Conservation (phyloP, 2,797 vertebrate genomes). For the Pelodytes ibericus region DNA sequence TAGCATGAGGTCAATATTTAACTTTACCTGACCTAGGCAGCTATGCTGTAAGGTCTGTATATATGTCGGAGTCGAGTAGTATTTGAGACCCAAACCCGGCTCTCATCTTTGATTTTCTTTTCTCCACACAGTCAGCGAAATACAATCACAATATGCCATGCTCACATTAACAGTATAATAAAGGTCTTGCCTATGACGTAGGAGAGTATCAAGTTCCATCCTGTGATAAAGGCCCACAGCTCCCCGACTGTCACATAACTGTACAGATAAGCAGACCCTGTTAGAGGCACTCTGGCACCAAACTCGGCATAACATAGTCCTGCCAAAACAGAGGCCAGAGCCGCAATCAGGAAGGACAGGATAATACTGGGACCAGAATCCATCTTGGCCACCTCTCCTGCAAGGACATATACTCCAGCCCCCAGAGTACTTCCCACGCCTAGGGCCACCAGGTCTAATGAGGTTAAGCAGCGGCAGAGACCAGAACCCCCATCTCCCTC, state of each 20-base stretch:
- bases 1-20: no score
- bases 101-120: no score
- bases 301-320: constrained; percentile 86
- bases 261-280: constrained; percentile 88
- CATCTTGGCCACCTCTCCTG: constrained; percentile 83
- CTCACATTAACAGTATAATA: neutral
- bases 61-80: no score
- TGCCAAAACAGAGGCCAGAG: constrained; percentile 80
- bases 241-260: constrained; percentile 87
- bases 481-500: constrained; percentile 69
- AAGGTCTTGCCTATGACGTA: constrained; percentile 79
- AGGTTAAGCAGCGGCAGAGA: constrained; percentile 79
- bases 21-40: no score
- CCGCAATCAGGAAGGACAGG: constrained; percentile 85
- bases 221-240: constrained; percentile 83
- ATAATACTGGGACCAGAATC: constrained; percentile 82
- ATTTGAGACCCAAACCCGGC: no score
- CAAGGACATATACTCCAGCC: constrained; percentile 77
- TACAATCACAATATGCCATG: no score
- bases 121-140: no score
- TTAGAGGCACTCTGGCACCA: constrained; percentile 81
- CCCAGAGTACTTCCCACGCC: constrained; percentile 51
- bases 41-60: no score
- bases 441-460: constrained; percentile 73
- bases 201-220: constrained; percentile 88